phyloP scores from a whole-genome alignment of 2,797 vertebrate genomes.

The Argya squamiceps region DNA sequence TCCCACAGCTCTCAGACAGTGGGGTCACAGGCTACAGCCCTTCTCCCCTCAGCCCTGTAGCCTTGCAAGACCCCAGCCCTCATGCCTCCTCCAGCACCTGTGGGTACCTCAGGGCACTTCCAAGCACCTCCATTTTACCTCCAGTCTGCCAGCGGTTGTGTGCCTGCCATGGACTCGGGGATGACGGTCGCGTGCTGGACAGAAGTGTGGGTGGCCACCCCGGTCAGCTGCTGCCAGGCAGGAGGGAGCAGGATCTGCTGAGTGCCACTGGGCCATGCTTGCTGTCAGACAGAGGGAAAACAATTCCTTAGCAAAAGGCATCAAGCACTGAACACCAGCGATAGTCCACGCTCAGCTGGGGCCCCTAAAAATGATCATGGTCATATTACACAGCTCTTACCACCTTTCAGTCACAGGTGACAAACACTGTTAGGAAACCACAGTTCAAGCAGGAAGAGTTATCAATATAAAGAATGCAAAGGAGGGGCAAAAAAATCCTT shows the following conservation, averaged over 20 bases:
- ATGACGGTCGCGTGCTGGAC: conserved; percentile 95
- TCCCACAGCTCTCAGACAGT: background rate
- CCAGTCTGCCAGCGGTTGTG: conserved; percentile 94
- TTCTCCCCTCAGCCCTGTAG: background rate
- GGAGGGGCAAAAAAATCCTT: background rate
- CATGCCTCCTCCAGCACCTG: background rate
- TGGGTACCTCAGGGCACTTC: background rate
- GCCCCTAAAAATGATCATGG: rapidly evolving
- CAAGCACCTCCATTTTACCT: conserved; percentile 79
- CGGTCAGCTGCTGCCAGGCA: conserved; percentile 96
- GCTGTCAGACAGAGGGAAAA: conserved; percentile 75
- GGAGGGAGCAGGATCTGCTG: conserved; percentile 98
- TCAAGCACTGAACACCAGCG: rapidly evolving
- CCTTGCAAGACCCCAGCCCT: background rate
- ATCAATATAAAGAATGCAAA: background rate
- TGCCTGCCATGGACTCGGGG: conserved; percentile 92
- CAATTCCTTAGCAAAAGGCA: background rate
- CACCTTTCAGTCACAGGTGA: background rate
- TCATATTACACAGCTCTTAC: background rate
- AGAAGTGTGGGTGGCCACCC: conserved; percentile 88
- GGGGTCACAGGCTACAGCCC: background rate
- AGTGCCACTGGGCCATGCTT: conserved; percentile 96
- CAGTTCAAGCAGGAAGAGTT: background rate
- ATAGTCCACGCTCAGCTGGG: background rate
- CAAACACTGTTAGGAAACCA: background rate